Evolutionary conservation across 2,888 invertebrate genomes (phyloP).

Genomic region (Charanyca ferruginea): DNA sequence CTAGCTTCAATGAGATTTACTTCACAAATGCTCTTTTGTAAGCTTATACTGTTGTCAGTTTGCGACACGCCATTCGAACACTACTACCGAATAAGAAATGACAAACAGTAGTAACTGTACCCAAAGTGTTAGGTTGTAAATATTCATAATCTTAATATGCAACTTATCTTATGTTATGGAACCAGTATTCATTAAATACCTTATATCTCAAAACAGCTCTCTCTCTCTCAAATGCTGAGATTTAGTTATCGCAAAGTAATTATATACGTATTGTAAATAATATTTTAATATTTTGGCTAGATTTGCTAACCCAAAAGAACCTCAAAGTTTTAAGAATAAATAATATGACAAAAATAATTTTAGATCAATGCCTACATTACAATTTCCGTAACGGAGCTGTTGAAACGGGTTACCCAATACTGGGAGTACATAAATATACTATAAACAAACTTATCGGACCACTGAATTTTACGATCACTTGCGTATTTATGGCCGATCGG

Average conservation of each 20-base stretch:
- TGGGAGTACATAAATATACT: constrained; percentile 70
- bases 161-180: constrained; percentile 79
- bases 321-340: constrained; percentile 19
- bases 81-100: constrained; percentile 9
- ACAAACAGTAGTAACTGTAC: constrained; percentile 7
- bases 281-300: constrained; percentile 71
- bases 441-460: constrained; percentile 76
- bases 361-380: constrained; percentile 46
- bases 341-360: constrained; percentile 27
- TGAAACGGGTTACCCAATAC: constrained; percentile 71
- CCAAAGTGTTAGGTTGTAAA: constrained; percentile 43
- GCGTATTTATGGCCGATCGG: constrained; percentile 60
- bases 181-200: constrained; percentile 83
- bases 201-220: constrained; percentile 78
- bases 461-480: constrained; percentile 67
- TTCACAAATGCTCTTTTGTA: constrained; percentile 63
- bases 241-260: constrained; percentile 77
- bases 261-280: constrained; percentile 75
- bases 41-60: constrained; percentile 38
- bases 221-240: constrained; percentile 74
- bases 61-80: constrained; percentile 37
- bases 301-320: constrained; percentile 41
- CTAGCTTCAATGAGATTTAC: constrained; percentile 72
- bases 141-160: constrained; percentile 65
- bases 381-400: constrained; percentile 72